Evolutionary conservation across 2,888 invertebrate genomes (phyloP), one percentile per base, ranked within the genome.

Genomic region (Melieria omissa): DNA sequence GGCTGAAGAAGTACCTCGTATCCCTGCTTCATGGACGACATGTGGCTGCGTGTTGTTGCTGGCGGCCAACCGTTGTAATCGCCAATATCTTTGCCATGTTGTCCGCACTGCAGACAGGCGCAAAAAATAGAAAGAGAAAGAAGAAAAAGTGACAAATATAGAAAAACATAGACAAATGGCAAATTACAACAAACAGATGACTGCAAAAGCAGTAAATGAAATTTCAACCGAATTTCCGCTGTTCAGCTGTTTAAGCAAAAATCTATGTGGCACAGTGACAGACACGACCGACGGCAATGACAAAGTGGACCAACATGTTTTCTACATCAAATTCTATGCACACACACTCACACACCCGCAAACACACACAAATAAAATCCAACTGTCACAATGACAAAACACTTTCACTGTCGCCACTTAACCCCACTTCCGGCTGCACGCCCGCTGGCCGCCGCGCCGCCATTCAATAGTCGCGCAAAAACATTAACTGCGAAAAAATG

Each of bases 21-120:
- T 80, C 86, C 87, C 83, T 87, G 87, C 75, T 87, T 87, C 82
- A 86, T 83, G 72, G 86, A 58, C 42, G 70, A 82, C 87, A 87
- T 86, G 79, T 87, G 86, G 74, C 86, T 85, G 77, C 86, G 82
- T 74, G 86, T 78, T 4, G 75, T 80, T 73, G 82, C 81, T 69
- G 84, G 84, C 47, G 87, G 86, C 87, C 87, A 87, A 76, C 86
- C 85, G 81, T 85, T 86, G 78, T 87, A 87, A 80, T 87, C 87
- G 75, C 80, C 77, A 67, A 87, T 85, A 73, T 87, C 87, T 82
- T 87, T 87, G 72, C 85, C 81, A 78, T 87, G 87, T 78, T 87
- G 84, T 73, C 82, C 81, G 75, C 82, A 84, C 82, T 84, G 84
- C 69, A 65, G 47, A 7, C 65, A 41, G 16, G 47, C 57, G 41